phyloP scores from a whole-genome alignment of 2,113 vertebrate genomes.

The Halcyon senegalensis region DNA sequence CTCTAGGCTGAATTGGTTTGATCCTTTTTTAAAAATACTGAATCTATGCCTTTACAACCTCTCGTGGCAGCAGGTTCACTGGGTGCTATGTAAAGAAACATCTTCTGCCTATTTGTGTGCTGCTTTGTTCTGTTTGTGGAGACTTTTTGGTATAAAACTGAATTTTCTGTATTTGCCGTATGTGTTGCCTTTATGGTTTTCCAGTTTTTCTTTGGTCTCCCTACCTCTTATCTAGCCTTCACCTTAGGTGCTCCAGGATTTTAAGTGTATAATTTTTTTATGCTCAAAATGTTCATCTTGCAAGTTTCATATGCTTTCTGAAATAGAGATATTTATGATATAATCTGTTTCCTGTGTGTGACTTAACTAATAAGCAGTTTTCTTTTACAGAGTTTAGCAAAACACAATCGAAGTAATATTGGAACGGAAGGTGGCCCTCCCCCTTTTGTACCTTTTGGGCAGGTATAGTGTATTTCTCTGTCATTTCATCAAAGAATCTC shows the following conservation, averaged over 20 bases:
- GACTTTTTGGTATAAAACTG: neutral
- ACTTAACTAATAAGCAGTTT: neutral
- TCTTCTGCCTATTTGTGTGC: neutral
- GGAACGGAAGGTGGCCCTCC: conserved; percentile 97
- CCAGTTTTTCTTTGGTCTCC: neutral
- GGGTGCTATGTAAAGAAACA: neutral
- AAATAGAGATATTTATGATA: neutral
- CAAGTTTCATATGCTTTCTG: neutral
- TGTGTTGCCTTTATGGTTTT: neutral
- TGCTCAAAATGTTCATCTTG: neutral
- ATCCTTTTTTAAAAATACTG: neutral
- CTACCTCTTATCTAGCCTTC: neutral
- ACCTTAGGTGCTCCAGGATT: neutral
- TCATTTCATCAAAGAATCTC: neutral
- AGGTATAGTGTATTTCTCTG: conserved; percentile 79
- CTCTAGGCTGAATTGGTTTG: neutral
- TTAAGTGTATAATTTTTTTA: neutral
- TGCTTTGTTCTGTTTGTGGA: neutral
- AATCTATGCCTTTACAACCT: neutral
- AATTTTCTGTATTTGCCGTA: neutral
- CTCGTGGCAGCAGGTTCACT: neutral
- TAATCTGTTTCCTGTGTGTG: neutral
- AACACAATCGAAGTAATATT: conserved; percentile 94
- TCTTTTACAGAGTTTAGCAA: conserved; percentile 89
- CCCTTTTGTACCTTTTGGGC: conserved; percentile 95